Evolutionary conservation across 1,140 invertebrate genomes (phyloP).

Genomic region (Zophobas atratus): DNA sequence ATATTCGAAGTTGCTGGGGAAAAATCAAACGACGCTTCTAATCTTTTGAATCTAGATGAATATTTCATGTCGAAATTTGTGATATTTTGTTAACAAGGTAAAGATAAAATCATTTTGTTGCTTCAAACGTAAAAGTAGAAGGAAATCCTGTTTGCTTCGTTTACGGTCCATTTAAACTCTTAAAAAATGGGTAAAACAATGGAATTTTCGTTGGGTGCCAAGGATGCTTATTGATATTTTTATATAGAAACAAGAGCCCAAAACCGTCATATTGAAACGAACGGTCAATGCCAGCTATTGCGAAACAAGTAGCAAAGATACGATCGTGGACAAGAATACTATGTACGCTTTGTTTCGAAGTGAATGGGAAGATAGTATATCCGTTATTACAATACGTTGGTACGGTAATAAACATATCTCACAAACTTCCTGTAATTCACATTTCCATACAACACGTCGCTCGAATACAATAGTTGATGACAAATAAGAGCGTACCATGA

Average conservation of each 20-base stretch:
- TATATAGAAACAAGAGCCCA: background rate
- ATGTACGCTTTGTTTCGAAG: constrained; percentile 20
- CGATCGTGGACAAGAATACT: constrained; percentile 17
- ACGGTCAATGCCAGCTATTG: constrained; percentile 34
- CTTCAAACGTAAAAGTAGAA: background rate
- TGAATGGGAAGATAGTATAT: constrained; percentile 37
- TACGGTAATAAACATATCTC: constrained; percentile 36
- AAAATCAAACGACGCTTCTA: no score
- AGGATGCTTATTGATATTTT: background rate
- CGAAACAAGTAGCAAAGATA: constrained; percentile 27
- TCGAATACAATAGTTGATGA: constrained; percentile 28
- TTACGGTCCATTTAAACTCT: constrained; percentile 20
- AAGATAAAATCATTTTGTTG: no score
- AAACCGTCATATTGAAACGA: constrained; percentile 11
- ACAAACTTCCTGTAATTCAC: constrained; percentile 28
- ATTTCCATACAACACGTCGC: constrained; percentile 30
- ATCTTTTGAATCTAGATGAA: no score
- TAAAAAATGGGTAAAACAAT: background rate
- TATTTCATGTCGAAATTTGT: no score
- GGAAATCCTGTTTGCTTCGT: constrained; percentile 4
- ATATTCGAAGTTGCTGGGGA: no score
- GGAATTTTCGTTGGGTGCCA: background rate
- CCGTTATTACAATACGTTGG: constrained; percentile 19
- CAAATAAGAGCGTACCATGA: constrained; percentile 26
- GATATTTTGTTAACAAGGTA: no score